Evolutionary conservation across 1,140 invertebrate species (phyloP).

Genomic region (Gerris buenoi): DNA sequence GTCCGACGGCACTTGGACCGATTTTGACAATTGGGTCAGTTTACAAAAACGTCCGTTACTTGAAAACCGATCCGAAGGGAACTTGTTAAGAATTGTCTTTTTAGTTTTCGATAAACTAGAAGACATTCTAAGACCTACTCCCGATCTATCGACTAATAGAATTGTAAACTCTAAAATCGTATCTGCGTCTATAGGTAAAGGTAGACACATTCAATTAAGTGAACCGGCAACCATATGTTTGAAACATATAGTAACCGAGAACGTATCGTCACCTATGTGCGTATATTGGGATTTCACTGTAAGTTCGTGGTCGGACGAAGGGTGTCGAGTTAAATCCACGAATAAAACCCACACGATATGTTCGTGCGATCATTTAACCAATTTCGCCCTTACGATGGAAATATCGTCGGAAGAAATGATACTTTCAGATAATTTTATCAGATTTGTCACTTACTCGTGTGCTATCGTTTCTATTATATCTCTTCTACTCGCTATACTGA

Average conservation of each 20-base stretch:
- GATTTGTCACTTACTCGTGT: slow-evolving; percentile 42
- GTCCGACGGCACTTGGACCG: slow-evolving; percentile 27
- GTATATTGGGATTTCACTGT: slow-evolving; percentile 86
- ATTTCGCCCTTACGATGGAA: slow-evolving; percentile 91
- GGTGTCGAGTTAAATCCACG: slow-evolving; percentile 63
- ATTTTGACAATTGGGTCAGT: slow-evolving; percentile 29
- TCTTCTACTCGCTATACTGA: not conserved
- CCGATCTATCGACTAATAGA: slow-evolving; percentile 36
- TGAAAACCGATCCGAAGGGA: slow-evolving; percentile 58
- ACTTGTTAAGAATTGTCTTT: slow-evolving; percentile 77
- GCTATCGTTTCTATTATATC: not conserved
- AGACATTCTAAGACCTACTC: slow-evolving; percentile 56
- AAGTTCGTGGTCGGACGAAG: slow-evolving; percentile 79
- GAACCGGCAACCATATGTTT: slow-evolving; percentile 71
- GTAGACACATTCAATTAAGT: slow-evolving; percentile 64
- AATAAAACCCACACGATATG: slow-evolving; percentile 83
- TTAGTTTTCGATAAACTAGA: slow-evolving; percentile 82
- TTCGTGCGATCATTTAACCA: slow-evolving; percentile 88
- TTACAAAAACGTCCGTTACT: slow-evolving; percentile 35
- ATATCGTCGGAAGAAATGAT: slow-evolving; percentile 38
- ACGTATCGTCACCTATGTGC: slow-evolving; percentile 80
- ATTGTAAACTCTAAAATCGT: slow-evolving; percentile 79
- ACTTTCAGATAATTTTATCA: not conserved
- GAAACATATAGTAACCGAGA: slow-evolving; percentile 65
- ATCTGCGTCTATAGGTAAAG: slow-evolving; percentile 78